phyloP scores from a whole-genome alignment of 2,888 invertebrate genomes.

The Orthosia cruda region DNA sequence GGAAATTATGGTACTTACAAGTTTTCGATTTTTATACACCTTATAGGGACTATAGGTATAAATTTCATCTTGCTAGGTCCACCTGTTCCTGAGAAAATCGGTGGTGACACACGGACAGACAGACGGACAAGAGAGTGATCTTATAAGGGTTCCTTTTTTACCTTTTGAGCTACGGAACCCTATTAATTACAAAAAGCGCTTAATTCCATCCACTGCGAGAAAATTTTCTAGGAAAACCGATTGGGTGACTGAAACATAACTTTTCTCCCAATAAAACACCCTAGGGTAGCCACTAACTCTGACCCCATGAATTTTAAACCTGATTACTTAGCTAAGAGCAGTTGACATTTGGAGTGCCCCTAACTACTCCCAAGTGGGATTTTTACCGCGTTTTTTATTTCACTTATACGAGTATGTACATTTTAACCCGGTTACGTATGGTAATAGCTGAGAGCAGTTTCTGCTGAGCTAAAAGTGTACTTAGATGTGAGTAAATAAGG shows the following conservation, averaged over 20 bases:
- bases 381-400: slow-evolving; percentile 70
- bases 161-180: no score
- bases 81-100: no score
- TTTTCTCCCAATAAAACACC: slow-evolving; percentile 61
- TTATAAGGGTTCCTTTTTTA: no score
- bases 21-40: no score
- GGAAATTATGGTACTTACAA: no score
- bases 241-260: slow-evolving; percentile 54
- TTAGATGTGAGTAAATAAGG: slow-evolving; percentile 9
- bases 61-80: no score
- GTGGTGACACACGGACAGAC: no score
- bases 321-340: slow-evolving; percentile 75
- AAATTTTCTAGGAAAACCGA: slow-evolving; percentile 39
- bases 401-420: slow-evolving; percentile 63
- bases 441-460: slow-evolving; percentile 51
- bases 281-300: slow-evolving; percentile 60
- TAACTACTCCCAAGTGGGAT: slow-evolving; percentile 74
- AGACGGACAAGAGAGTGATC: no score
- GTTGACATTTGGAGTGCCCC: slow-evolving; percentile 71
- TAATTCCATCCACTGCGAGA: background rate
- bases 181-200: background rate
- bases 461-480: slow-evolving; percentile 35
- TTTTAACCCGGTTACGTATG: slow-evolving; percentile 63
- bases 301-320: slow-evolving; percentile 75
- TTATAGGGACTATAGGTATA: no score